phyloP scores from a whole-genome alignment of 2,888 invertebrate species.

The Notodonta ziczac region DNA sequence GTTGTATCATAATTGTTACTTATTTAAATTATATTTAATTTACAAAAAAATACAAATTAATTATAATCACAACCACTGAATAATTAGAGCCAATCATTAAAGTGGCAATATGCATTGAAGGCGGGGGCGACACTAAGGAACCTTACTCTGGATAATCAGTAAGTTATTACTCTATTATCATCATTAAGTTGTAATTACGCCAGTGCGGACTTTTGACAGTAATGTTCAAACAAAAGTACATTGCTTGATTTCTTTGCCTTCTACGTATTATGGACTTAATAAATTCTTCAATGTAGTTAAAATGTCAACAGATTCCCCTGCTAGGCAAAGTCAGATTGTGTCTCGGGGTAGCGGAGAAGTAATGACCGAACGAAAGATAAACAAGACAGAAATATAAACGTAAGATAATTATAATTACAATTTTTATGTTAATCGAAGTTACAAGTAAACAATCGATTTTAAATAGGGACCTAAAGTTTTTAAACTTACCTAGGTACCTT shows the following conservation, averaged over 20 bases:
- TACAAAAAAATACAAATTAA: no score
- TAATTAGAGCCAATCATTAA: slow-evolving; percentile 43
- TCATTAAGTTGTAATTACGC: slow-evolving; percentile 33
- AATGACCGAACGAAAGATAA: slow-evolving; percentile 61
- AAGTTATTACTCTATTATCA: slow-evolving; percentile 45
- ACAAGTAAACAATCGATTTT: not conserved
- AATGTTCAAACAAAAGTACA: slow-evolving; percentile 34
- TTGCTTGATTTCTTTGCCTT: slow-evolving; percentile 24
- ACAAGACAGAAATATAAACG: slow-evolving; percentile 42
- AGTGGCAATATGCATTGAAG: slow-evolving; percentile 44
- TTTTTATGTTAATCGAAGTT: not conserved
- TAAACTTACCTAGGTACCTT: no score
- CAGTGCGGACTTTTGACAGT: slow-evolving; percentile 44
- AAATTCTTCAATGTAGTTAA: slow-evolving; percentile 30
- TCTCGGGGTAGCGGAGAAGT: slow-evolving; percentile 42
- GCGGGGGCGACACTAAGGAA: slow-evolving; percentile 50
- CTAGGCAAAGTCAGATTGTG: slow-evolving; percentile 6
- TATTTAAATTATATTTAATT: no score
- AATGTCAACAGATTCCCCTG: slow-evolving; percentile 24
- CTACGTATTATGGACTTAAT: not conserved
- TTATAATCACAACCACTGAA: slow-evolving; percentile 49
- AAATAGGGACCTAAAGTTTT: no score
- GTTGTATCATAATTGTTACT: no score
- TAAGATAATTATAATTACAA: slow-evolving; percentile 31
- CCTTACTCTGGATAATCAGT: slow-evolving; percentile 55